Base-by-base conservation (phyloP, 2,113 vertebrate genomes). In the Oreocharis arfaki region DNA sequence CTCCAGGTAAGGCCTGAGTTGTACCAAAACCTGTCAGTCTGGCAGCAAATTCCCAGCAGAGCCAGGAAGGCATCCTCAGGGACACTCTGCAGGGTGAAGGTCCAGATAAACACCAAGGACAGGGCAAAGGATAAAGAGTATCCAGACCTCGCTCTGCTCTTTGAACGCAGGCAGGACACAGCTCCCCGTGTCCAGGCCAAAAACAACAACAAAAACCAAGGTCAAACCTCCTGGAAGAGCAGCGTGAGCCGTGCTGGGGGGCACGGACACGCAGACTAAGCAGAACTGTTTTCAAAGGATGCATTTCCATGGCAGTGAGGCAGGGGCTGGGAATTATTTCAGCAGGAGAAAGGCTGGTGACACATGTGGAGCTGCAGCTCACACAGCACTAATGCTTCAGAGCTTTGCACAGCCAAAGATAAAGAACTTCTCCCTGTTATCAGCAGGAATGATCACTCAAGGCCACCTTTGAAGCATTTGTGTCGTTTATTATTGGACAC, bases 401-500 rank as follows among this genome's bases (percentile, higher is more conserved):
- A 93, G n/a, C 52, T 77, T 93, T 85, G 90, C 53, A 83, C 57
- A 93, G 69, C 8, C 81, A n/a, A 46, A 33, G 47, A 13, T 15
- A 13, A 80, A 47, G 50, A n/a, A 44, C 21, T 50, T 71, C 13
- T 30, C 60, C 26, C 13, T 0, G 33, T 33, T 56, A 79, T 37
- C 74, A n/a, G 56, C 18, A n/a, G 42, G 16, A 84, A 74, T 1
- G 2, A 70, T 74, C 82, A 44, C 55, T 59, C 90, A 55, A 83
- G 75, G 91, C 56, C 90, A 69, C 41, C 79, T 86, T 11, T 83
- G 67, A 84, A 87, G 44, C 26, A 9, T 65, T 93, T 4, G 1
- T 85, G 87, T 50, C 19, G 0, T 96, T 96, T 96, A 95, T 96
- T 96, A n/a, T 46, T 30, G 71, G 75, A 67, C 41, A 93, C 12